Base-by-base conservation (phyloP, 1,140 invertebrate species). In the Drosophila sproati region DNA sequence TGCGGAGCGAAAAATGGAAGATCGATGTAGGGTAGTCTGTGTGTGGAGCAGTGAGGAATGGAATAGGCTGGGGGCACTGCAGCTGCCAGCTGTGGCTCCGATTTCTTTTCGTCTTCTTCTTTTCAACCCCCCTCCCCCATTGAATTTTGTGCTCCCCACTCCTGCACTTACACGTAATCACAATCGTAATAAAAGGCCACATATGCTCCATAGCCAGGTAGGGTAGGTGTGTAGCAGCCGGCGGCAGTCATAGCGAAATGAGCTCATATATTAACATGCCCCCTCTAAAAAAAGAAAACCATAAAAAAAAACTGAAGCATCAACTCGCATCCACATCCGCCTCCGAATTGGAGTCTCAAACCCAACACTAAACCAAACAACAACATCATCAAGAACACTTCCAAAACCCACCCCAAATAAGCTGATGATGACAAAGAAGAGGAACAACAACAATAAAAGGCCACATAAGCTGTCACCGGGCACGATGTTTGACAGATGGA, bases 101-200 rank as follows among this genome's bases (percentile, higher is more conserved):
- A 20, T 10, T 4, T 41, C 37, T n/a, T 62, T 34, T 37, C 54
- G 20, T 47, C 39, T 62, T 56, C 32, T 55, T 43, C 35, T 32
- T 3, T 52, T 66, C 10, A 12, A 2, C 20, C 20, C 20, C 20
- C 20, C 20, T 20, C 20, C 20, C 20, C 20, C 20, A 20, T 20
- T 20, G 20, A 20, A 20, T 20, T 39, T 78, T 73, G 20, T 41
- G 39, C 6, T 48, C 59, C 48, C 66, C 50, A 28, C 50, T 71
- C 52, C 61, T 64, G 85, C 77, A 80, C 85, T 88, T 87, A 88
- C 77, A 88, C 85, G 80, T 80, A 83, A 88, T 83, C 83, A 88
- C 83, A 88, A 88, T 59, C 80, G 85, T 78, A 80, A 80, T 88
- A 85, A 88, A 88, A 80, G 82, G 83, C 71, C 85, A 75, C 85